These are phyloP conservation scores for Drosophila eohydei DNA, from an alignment of 2,888 invertebrate species.

Conservation along the genomic window DNA sequence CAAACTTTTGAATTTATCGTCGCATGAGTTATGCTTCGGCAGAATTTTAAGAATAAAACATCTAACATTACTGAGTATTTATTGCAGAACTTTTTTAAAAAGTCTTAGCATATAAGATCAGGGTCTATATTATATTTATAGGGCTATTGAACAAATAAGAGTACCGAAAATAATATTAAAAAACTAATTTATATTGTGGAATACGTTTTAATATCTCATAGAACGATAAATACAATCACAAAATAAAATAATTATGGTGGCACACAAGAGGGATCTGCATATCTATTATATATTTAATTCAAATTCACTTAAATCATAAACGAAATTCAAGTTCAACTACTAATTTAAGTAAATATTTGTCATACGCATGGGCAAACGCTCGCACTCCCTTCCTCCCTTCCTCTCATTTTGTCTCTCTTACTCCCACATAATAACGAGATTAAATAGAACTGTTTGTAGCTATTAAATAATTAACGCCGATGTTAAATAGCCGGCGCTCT, in stretches of 20 bases:
- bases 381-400: neutral
- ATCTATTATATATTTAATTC: neutral
- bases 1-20: constrained; percentile 15
- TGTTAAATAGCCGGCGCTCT: constrained; percentile 25
- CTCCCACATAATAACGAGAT: neutral
- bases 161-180: no score
- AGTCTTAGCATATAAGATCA: neutral
- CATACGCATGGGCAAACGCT: neutral
- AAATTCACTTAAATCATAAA: neutral
- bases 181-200: no score
- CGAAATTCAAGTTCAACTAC: constrained; percentile 23
- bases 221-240: neutral
- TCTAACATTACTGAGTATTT: neutral
- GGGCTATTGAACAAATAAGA: no score
- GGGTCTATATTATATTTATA: no score
- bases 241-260: neutral
- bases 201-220: no score
- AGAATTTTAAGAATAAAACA: neutral
- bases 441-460: constrained; percentile 11
- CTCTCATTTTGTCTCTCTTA: neutral
- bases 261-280: neutral
- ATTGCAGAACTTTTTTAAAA: neutral
- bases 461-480: constrained; percentile 55
- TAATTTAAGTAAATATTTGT: neutral
- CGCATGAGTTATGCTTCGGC: neutral